Base-by-base conservation (phyloP, 30 jellyfish, hydroid and myxozoan species). In the Rhopilema esculentum region DNA sequence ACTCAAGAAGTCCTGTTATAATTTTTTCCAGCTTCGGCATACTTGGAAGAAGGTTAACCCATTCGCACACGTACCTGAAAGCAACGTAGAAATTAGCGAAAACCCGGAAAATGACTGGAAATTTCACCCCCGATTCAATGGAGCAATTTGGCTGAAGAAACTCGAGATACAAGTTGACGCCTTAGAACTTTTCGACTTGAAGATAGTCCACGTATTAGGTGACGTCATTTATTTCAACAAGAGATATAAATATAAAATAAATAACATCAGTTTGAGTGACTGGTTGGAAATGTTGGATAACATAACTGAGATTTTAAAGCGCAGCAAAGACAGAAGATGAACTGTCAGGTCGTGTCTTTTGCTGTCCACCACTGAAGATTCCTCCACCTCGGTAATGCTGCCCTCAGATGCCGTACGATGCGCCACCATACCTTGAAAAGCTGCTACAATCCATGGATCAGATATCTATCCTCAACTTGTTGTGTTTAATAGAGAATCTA, bases 21-120 rank as follows among this genome's bases (percentile, higher is more conserved):
- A 4, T 72, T 9, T 9, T 72, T 79, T 49, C 8, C 63, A 84
- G 93, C 65, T 84, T 1, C 93, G 93, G 63, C 66, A 73, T 21
- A 84, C 77, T 0, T 84, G 93, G 93, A 52, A 73, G 24, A 84
- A 84, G 66, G 57, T 84, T 52, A 57, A 84, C 51, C 93, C 93
- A 4, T 84, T 84, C 69, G 21, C 66, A 0, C 81, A 86, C 20
- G 66, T 84, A 24, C 93, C 93, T 19, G 63, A 72, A 0, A 48
- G 28, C 30, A 57, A 72, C 26, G 87, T 84, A 4, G 93, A 84
- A 32, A 72, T 84, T 26, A 29, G 66, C 17, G 93, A 84, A 63
- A 84, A 73, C 82, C 51, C 66, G 31, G 87, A 84, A 64, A 20
- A 53, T 25, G 65, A 72, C 23, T 84, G 93, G 93, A 72, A 50